phyloP scores from a whole-genome alignment of 2,888 invertebrate genomes.

The Latheticus oryzae region DNA sequence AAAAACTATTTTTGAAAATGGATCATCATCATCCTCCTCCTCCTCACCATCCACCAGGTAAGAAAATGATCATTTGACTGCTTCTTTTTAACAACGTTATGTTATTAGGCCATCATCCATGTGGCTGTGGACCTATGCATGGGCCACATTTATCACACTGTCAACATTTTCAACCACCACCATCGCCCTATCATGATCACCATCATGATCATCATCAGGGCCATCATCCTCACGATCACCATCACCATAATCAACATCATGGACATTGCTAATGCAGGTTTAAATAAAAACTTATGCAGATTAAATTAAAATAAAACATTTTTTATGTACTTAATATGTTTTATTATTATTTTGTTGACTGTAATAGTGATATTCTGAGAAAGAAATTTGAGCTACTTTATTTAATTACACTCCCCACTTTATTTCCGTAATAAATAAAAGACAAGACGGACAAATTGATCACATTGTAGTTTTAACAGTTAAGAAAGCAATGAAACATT shows the following conservation, averaged over 20 bases:
- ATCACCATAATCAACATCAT: constrained; percentile 20
- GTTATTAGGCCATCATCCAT: constrained; percentile 10
- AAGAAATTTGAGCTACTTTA: too few relatives aligned
- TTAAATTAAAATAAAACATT: background rate
- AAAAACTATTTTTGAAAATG: background rate
- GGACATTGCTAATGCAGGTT: constrained; percentile 4
- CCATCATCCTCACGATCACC: constrained; percentile 12
- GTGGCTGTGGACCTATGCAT: constrained; percentile 15
- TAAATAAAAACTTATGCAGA: background rate
- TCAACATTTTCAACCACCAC: constrained; percentile 5
- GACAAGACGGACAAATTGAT: too few relatives aligned
- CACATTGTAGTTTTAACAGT: too few relatives aligned
- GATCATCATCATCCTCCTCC: constrained; percentile 8
- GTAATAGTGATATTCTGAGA: background rate
- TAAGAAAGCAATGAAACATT: too few relatives aligned
- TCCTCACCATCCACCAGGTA: constrained; percentile 12
- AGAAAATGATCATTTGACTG: background rate
- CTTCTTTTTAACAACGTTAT: constrained; percentile 2
- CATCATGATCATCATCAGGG: constrained; percentile 14
- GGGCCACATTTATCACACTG: constrained; percentile 8
- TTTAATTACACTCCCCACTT: too few relatives aligned
- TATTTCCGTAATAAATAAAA: too few relatives aligned
- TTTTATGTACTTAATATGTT: background rate
- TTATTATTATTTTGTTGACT: background rate
- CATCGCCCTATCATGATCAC: constrained; percentile 9